phyloP scores from a whole-genome alignment of 2,797 vertebrate genomes.

The Neosilurus mollespiculum region DNA sequence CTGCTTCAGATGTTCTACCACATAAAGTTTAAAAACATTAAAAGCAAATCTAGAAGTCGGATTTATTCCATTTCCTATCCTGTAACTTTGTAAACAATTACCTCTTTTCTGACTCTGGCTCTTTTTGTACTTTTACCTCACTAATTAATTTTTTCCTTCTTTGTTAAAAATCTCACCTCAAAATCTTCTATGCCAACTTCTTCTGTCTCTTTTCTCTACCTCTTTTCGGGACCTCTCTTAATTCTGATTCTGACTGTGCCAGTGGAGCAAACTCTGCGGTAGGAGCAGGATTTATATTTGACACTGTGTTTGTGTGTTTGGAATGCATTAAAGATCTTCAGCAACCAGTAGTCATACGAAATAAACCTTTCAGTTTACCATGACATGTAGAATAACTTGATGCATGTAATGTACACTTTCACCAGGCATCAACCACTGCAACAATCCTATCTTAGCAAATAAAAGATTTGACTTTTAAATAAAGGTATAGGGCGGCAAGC shows the following conservation, averaged over 20 bases:
- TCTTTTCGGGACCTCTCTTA: constrained; percentile 56
- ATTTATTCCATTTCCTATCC: neutral
- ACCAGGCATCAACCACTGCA: neutral
- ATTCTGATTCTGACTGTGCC: constrained; percentile 68
- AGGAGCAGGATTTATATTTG: constrained; percentile 68
- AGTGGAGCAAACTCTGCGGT: constrained; percentile 75
- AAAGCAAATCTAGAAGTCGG: neutral
- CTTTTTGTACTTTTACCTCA: constrained; percentile 12
- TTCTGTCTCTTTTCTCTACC: constrained; percentile 33
- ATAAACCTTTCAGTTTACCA: neutral
- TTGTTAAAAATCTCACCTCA: constrained; percentile 18
- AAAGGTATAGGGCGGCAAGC: too few relatives aligned
- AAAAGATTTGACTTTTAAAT: too few relatives aligned
- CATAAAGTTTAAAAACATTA: neutral
- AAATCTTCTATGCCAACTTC: constrained; percentile 12
- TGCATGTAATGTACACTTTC: neutral
- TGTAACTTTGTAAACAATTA: neutral
- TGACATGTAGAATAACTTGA: neutral
- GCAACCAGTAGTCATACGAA: neutral
- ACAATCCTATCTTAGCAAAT: neutral
- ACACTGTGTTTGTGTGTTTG: constrained; percentile 40
- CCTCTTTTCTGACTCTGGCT: constrained; percentile 34
- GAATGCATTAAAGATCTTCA: neutral
- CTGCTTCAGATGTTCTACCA: neutral
- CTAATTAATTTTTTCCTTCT: constrained; percentile 23